Base-by-base conservation (phyloP, 2,113 vertebrate genomes). In the Vanacampus margaritifer region DNA sequence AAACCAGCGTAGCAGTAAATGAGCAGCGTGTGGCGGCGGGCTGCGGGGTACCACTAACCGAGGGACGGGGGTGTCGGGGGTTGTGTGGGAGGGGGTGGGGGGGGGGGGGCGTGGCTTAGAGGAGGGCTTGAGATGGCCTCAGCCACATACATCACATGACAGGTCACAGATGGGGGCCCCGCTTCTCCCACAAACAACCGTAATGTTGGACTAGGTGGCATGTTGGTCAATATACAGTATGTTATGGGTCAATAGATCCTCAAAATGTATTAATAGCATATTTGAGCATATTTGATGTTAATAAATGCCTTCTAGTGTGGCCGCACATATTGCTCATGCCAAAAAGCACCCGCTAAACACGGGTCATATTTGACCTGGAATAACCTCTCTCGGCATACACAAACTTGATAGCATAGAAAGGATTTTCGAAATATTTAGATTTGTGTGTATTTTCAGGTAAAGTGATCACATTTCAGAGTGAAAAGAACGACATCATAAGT, bases 1-100 rank as follows among this genome's bases (percentile, higher is more conserved):
- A 98, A 98, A 95, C 95, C 97, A 98, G 95, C 95, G 96, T 98
- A 96, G 97, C 97, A 98, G 96, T 95, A 98, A 98, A 98, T 98
- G 95, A 97, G 95, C 94, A 95, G 95, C 93, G 93, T 94, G 67
- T 66, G 79, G 83, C 75, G 83, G 80, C 41, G 79, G 79, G 83
- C 75, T 82, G 82, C 37, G 79, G 94, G 93, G 94, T 94, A 91
- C 91, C 91, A 90, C 89, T 87, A 62, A 62, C 37, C 60, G 6
- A 43, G 60, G 39, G 37, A 61, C 14, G 37, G 37, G 39, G 60
- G 35, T 61, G 19, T 58, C 56, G 5, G 58, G 9, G 17, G 2
- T 59, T 36, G 51, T 26, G 51, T 11, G 9, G 23, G 23, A 26
- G 51, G 16, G 54, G 16, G 16, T 4, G 12, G 12, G 26, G 11